These are phyloP conservation scores for Brenthis hecate DNA, from an alignment of 2,888 invertebrate species.

Conservation along the genomic window DNA sequence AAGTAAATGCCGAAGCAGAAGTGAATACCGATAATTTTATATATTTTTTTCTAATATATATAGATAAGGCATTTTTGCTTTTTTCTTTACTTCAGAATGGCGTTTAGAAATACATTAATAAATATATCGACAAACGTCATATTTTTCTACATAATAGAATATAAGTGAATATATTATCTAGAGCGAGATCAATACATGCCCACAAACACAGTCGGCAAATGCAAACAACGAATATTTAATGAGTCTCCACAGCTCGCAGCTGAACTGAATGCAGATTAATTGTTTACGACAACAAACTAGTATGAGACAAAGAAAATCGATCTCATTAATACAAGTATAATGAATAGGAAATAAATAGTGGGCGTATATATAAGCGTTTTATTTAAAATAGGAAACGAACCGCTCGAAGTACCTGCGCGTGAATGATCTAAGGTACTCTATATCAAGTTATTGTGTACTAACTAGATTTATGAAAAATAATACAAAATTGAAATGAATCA, in stretches of 20 bases:
- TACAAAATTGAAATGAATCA: too few relatives aligned
- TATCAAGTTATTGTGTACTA: neutral
- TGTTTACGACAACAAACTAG: constrained; percentile 60
- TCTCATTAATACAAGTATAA: constrained; percentile 50
- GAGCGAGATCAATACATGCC: constrained; percentile 55
- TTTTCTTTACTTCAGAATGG: neutral
- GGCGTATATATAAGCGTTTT: constrained; percentile 24
- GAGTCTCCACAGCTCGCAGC: constrained; percentile 52
- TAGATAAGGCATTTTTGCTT: too few relatives aligned
- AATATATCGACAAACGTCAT: neutral
- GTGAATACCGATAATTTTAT: too few relatives aligned
- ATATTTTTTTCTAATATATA: too few relatives aligned
- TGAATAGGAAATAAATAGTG: constrained; percentile 48
- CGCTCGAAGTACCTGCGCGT: neutral
- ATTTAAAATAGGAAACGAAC: constrained; percentile 27
- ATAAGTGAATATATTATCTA: constrained; percentile 55
- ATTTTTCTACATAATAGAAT: constrained; percentile 20
- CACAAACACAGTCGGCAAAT: constrained; percentile 57
- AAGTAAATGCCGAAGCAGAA: too few relatives aligned
- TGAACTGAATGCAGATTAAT: constrained; percentile 73
- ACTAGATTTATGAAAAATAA: neutral
- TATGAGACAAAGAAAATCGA: constrained; percentile 63
- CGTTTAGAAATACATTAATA: neutral
- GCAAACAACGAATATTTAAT: constrained; percentile 70
- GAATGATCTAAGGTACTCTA: neutral